Percentiles rank a stretch among this genome's conserved stretches.
phyloP scores from a whole-genome alignment of 2,113 vertebrate genomes.

The Nesogale talazaci region DNA sequence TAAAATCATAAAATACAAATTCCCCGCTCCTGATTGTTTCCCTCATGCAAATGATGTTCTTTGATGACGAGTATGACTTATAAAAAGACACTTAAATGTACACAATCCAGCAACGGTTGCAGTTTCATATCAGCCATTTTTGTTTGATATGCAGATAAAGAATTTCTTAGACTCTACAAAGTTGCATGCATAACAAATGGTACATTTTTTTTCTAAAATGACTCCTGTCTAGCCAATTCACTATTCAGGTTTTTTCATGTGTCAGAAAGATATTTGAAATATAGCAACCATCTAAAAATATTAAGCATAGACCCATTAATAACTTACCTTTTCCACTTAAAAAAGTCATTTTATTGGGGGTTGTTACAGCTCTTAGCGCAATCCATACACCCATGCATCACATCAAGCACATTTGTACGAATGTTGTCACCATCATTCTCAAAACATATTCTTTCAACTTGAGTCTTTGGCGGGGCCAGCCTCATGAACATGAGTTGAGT shows the following conservation, averaged over 20 bases:
- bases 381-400: no score
- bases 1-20: not conserved
- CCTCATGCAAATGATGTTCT: not conserved
- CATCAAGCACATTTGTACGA: no score
- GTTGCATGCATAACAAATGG: not conserved
- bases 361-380: no score
- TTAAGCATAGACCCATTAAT: not conserved
- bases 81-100: not conserved
- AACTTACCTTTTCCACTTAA: not conserved
- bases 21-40: not conserved
- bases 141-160: not conserved
- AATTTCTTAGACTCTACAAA: slow-evolving; percentile 4
- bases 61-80: not conserved
- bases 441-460: no score
- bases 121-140: not conserved
- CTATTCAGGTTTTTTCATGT: not conserved
- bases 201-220: not conserved
- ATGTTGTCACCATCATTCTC: no score
- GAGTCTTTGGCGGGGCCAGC: no score
- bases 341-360: no score
- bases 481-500: not conserved
- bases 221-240: not conserved
- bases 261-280: not conserved
- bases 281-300: not conserved
- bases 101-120: not conserved